These are phyloP conservation scores for Tachina fera DNA, from an alignment of 2,888 invertebrate genomes.

Conservation along the genomic window DNA sequence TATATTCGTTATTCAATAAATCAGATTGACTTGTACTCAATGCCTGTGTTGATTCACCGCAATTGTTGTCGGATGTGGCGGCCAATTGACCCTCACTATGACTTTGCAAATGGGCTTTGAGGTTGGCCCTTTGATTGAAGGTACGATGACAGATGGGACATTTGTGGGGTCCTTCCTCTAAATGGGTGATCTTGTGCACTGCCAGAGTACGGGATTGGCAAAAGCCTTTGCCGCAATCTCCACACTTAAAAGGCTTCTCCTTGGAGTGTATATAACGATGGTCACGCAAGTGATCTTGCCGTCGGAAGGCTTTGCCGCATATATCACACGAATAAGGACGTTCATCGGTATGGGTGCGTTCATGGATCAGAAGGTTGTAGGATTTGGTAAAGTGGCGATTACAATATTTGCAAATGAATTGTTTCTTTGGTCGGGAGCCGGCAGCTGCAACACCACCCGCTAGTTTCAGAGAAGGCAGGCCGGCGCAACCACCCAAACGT, in stretches of 20 bases:
- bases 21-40: constrained; percentile 74
- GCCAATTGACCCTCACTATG: constrained; percentile 83
- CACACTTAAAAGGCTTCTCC: constrained; percentile 99
- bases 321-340: constrained; percentile 98
- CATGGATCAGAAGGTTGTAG: constrained; percentile 98
- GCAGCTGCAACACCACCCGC: constrained; percentile 84
- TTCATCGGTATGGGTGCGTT: constrained; percentile 98
- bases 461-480: constrained; percentile 85
- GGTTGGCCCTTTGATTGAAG: constrained; percentile 96
- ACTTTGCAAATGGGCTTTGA: constrained; percentile 94
- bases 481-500: constrained; percentile 79
- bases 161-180: constrained; percentile 97
- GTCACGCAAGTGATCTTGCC: constrained; percentile 96
- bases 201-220: constrained; percentile 98
- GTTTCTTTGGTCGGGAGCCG: constrained; percentile 88
- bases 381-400: constrained; percentile 98
- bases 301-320: constrained; percentile 96
- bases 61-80: constrained; percentile 35
- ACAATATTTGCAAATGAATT: constrained; percentile 99
- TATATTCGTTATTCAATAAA: constrained; percentile 66
- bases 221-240: constrained; percentile 98
- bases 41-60: constrained; percentile 72
- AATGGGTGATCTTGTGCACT: constrained; percentile 96
- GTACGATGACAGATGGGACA: constrained; percentile 94
- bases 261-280: constrained; percentile 99